phyloP scores from a whole-genome alignment of 2,113 vertebrate species.

The Tragulus kanchil region DNA sequence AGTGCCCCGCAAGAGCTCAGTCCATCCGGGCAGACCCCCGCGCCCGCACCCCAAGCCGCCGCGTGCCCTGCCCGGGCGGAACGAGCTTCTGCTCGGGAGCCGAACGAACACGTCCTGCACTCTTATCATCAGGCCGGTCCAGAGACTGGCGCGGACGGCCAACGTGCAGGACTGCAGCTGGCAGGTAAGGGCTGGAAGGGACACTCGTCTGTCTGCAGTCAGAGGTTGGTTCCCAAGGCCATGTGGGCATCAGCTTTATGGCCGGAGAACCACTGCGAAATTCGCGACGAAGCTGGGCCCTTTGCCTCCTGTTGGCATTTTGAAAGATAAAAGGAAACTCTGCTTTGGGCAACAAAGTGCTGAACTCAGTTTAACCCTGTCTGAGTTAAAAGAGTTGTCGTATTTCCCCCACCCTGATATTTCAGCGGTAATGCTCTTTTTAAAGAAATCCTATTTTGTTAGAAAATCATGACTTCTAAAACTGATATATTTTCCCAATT shows the following conservation, averaged over 20 bases:
- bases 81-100: constrained; percentile 84
- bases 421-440: constrained; percentile 43
- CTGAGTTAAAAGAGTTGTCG: constrained; percentile 38
- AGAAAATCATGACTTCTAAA: constrained; percentile 56
- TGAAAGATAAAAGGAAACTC: constrained; percentile 50
- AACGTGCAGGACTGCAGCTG: constrained; percentile 48
- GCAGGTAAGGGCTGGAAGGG: constrained; percentile 64
- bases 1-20: constrained; percentile 81
- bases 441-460: constrained; percentile 56
- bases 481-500: constrained; percentile 37
- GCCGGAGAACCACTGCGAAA: neutral
- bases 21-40: constrained; percentile 60
- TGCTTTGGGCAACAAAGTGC: constrained; percentile 53
- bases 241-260: neutral
- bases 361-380: constrained; percentile 14
- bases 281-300: neutral
- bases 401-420: neutral
- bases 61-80: constrained; percentile 51
- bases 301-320: constrained; percentile 58
- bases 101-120: constrained; percentile 87
- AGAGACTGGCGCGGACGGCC: constrained; percentile 29
- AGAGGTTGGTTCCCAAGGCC: constrained; percentile 59
- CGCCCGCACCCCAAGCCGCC: neutral
- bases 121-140: constrained; percentile 82
- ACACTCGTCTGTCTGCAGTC: constrained; percentile 31